Evolutionary conservation across 2,797 vertebrate genomes (phyloP), one percentile per base, ranked within the genome.

Genomic region (Phataginus tetradactyla): DNA sequence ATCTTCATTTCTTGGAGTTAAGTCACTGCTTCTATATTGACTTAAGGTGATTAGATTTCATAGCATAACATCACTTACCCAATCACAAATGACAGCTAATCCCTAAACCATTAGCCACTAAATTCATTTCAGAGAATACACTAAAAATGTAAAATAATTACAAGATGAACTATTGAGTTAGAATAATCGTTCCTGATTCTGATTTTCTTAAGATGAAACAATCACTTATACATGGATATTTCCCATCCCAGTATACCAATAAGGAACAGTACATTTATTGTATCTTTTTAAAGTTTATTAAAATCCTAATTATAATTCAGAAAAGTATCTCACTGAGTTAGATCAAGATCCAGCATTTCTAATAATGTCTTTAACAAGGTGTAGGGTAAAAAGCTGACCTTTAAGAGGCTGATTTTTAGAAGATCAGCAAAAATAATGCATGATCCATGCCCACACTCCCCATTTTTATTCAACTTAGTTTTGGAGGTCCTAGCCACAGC

Each of bases 1-100:
- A 32, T 74, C 34, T 85, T 94, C 74, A 29, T 93, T 96, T 90
- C 1, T 7, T 84, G 15, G n/a, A 66, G 79, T 96, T 80, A 90
- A 84, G 18, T 61, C 29, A 83, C 5, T 72, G 21, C 1, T 55
- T 45, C 90, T 72, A 75, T 42, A 34, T 32, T 55, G 7, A 84
- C 1, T 63, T 63, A 87, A 37, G 3, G 15, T 59, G n/a, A 45
- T 45, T 55, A 64, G 29, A 79, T 75, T 64, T 90, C 34, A 49
- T 42, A 63, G 15, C 25, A 51, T 61, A 64, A 55, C n/a, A 37
- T 17, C 17, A 69, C 23, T 64, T 92, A 13, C 8, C 27, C 29
- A 71, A 39, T 78, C 25, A 92, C 14, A 68, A 92, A 64, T 93
- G 51, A 61, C 11, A 94, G 23, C 32, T 15, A 72, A 64, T 75